A percentile compares a stretch with the other conserved stretches of the same genome.
These are phyloP conservation scores for Lithobius niger DNA, from an alignment of 1,140 invertebrate genomes.

Conservation along the genomic window DNA sequence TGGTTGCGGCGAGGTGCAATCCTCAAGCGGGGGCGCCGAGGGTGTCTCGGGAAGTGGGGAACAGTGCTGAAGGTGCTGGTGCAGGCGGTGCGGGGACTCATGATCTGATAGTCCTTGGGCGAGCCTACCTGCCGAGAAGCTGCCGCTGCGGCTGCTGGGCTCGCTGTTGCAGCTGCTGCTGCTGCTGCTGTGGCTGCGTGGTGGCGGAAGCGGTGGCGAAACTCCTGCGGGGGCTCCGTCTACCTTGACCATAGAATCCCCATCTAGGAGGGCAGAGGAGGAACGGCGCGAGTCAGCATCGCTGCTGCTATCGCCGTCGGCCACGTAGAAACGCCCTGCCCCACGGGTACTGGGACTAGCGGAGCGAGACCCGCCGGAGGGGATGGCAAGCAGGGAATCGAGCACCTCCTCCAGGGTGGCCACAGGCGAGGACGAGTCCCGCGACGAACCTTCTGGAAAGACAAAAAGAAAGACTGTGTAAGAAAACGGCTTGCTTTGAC, in stretches of 20 bases:
- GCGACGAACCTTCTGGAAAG: slow-evolving; percentile 4
- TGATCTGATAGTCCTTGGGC: not conserved
- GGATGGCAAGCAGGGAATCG: slow-evolving; percentile 72
- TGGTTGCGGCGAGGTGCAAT: not conserved
- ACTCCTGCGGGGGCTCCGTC: not conserved
- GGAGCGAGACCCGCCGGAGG: slow-evolving; percentile 45
- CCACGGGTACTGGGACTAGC: slow-evolving; percentile 44
- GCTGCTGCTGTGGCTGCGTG: not conserved
- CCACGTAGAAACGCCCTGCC: not conserved
- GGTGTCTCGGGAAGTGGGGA: not conserved
- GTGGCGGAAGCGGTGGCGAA: not conserved
- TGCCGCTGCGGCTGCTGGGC: not conserved
- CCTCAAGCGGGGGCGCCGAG: not conserved
- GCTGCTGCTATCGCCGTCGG: not conserved
- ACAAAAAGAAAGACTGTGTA: no score
- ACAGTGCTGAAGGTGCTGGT: not conserved
- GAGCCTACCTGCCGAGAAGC: not conserved
- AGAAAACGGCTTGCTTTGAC: no score
- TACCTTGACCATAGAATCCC: not conserved
- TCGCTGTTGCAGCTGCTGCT: not conserved
- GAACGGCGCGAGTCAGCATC: not conserved
- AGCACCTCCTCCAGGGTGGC: slow-evolving; percentile 85
- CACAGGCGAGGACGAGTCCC: slow-evolving; percentile 33
- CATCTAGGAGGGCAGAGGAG: not conserved
- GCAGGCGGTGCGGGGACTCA: not conserved